Percentiles rank a stretch among this genome's conserved stretches.
Conservation (phyloP, 2,797 vertebrate genomes). For the Coregonus suidteri region DNA sequence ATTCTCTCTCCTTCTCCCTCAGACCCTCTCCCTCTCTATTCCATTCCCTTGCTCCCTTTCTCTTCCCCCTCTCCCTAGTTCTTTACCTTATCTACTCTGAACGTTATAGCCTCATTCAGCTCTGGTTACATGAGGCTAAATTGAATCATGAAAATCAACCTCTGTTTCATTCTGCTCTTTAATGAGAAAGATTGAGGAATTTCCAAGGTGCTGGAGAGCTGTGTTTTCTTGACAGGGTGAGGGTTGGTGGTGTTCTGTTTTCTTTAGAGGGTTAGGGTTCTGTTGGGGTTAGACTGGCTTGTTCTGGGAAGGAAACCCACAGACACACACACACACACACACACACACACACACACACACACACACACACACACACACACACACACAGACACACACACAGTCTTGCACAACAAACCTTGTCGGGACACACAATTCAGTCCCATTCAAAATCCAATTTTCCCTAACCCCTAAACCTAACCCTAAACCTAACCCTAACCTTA, state of each 20-base stretch:
- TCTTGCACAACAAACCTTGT: no score
- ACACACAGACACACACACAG: conserved; percentile 10
- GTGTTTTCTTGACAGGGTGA: conserved; percentile 76
- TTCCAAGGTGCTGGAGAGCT: conserved; percentile 66
- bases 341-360: not conserved
- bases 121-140: conserved; percentile 75
- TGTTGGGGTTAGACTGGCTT: conserved; percentile 47
- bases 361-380: conserved; percentile 18
- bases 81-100: conserved; percentile 21
- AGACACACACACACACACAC: conserved; percentile 14
- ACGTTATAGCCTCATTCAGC: conserved; percentile 33
- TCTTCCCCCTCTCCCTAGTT: conserved; percentile 8
- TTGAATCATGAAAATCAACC: conserved; percentile 78
- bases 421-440: no score
- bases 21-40: not conserved
- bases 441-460: no score
- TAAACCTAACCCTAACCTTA: no score
- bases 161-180: conserved; percentile 65
- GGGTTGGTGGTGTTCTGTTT: conserved; percentile 62
- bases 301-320: conserved; percentile 73
- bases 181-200: conserved; percentile 70
- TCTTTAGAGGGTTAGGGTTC: conserved; percentile 68
- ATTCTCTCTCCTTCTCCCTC: not conserved
- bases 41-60: not conserved
- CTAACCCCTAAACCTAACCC: no score